Evolutionary conservation across 2,797 vertebrate species (phyloP), one percentile per base, ranked within the genome.

Genomic region (Gymnothorax javanicus): DNA sequence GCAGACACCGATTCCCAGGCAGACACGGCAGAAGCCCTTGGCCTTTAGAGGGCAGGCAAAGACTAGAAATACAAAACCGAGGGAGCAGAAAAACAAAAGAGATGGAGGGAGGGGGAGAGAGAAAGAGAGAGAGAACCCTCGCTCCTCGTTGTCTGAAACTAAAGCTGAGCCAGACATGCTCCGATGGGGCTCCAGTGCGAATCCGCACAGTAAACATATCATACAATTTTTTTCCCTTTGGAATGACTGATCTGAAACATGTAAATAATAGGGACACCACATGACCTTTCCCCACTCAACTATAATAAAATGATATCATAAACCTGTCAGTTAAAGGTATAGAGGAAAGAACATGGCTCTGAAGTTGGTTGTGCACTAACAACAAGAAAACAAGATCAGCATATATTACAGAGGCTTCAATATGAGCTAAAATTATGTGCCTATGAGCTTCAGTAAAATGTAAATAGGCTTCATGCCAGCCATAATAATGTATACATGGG

Each of bases 31-130:
- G 95, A 43, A 43, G 94, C 91, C 95, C 94, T 94, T 96, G 93
- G 97, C 98, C 98, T 98, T 98, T 98, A 99, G 98, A 98, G 98
- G 98, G 98, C 98, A 99, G 98, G 94, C 98, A 94, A 98, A 97
- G 96, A 97, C 97, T 97, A 96, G 96, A 96, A 97, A 98, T 97
- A 95, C 94, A 88, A 79, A 88, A 50, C 89, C 0, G 60, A 85
- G 73, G 15, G 60, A 27, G 25, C 95, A 96, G 95, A 89, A 96
- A 94, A 95, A 97, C 95, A 96, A 94, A 95, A 92, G 33, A 86
- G 89, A 90, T 69, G 67, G 94, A 93, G 94, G 94, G 93, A 93
- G 92, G 56, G 93, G 94, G 93, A 93, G 92, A 95, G 95, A 96
- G 94, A 92, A 92, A 92, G 92, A 88, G 85, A 88, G 93, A 95